Base-by-base conservation (phyloP, 2,113 vertebrate species). In the Hippolais icterina region DNA sequence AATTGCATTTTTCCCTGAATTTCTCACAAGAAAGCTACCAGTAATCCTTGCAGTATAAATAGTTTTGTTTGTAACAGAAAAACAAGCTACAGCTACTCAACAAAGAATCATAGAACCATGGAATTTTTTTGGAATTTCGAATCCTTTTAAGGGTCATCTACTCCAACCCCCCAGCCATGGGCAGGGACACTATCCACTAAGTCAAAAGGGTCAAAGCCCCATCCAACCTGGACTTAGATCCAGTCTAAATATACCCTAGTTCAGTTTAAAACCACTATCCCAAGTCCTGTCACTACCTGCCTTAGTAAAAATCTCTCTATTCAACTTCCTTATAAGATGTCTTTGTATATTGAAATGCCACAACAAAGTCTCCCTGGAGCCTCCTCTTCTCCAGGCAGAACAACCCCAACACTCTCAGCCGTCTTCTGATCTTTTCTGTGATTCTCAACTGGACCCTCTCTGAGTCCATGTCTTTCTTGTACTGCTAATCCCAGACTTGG, bases 351-450 rank as follows among this genome's bases (percentile, higher is more conserved):
- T 66, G 44, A 79, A 76, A 63, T 25, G 8, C 2, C 3, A 2
- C 22, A 22, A 15, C 11, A 74, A 42, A 20, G 4, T 56, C 20
- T 65, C 13, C 24, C 6, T 1, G 2, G 3, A 74, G 6, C 17
- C 5, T 54, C 3, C 18, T 41, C 8, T 77, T 89, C 35, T 72
- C 13, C 21, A 64, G 33, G 6, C 11, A 72, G 8, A 86, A 19
- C 3, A 52, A 12, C 1, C 1, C 1, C 15, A 46, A 3, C 7
- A 52, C 18, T 60, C 22, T 82, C 37, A 56, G 7, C 9, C 56
- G 23, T 76, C 12, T 79, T 83, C 19, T 86, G 65, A 49, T 18
- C 0, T 20, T 54, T 71, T 89, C 24, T 29, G 6, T 52, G 37
- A 4, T 25, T 6, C 27, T 57, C 37, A 22, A 44, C 68, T 46